phyloP scores from a whole-genome alignment of 2,113 vertebrate genomes.

The Pluvianellus socialis region DNA sequence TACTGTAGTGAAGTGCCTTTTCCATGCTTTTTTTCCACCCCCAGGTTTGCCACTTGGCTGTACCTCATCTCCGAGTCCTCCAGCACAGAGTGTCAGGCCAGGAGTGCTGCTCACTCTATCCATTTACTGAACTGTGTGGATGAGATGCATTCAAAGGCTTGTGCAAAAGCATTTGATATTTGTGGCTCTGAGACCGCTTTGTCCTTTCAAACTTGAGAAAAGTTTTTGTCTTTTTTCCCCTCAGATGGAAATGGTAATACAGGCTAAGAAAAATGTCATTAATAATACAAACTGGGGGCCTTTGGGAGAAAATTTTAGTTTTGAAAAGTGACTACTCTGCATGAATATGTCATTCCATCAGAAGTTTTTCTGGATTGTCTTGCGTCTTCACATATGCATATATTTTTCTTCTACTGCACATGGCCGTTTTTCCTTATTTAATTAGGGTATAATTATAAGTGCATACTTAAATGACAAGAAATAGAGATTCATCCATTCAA shows the following conservation, averaged over 20 bases:
- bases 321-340: constrained; percentile 33
- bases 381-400: constrained; percentile 32
- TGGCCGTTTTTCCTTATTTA: constrained; percentile 52
- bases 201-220: background rate
- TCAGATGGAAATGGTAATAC: constrained; percentile 10
- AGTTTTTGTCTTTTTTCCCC: constrained; percentile 16
- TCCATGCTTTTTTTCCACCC: background rate
- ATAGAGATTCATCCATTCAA: constrained; percentile 23
- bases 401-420: constrained; percentile 41
- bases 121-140: background rate
- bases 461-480: constrained; percentile 39
- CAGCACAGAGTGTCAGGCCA: background rate
- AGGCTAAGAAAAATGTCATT: constrained; percentile 27
- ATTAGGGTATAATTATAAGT: constrained; percentile 61
- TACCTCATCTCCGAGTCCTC: background rate
- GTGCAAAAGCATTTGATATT: background rate
- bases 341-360: constrained; percentile 24
- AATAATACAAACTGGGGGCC: constrained; percentile 27
- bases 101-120: background rate
- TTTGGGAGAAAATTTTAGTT: constrained; percentile 10
- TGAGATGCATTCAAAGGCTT: background rate
- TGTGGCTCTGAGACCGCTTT: background rate
- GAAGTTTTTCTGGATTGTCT: constrained; percentile 53
- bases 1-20: background rate
- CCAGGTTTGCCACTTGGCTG: background rate